Evolutionary conservation across 2,888 invertebrate genomes (phyloP).

Genomic region (Thelaira solivaga): DNA sequence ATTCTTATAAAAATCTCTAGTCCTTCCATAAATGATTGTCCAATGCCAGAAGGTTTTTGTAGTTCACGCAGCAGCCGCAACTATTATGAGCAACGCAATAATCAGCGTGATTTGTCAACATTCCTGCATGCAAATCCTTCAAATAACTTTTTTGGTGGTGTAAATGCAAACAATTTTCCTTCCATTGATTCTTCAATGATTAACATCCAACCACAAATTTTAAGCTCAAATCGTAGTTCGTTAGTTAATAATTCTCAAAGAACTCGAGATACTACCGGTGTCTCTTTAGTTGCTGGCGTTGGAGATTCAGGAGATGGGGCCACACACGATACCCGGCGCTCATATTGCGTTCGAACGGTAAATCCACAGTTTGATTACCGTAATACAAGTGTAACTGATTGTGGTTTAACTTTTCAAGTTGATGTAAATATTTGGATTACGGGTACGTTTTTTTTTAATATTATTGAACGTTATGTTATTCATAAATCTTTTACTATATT

Average conservation of each 20-base stretch:
- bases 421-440: constrained; percentile 88
- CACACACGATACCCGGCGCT: constrained; percentile 79
- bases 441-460: constrained; percentile 71
- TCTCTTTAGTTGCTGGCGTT: constrained; percentile 36
- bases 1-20: constrained; percentile 90
- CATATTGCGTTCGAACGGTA: constrained; percentile 84
- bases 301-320: constrained; percentile 58
- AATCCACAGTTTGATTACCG: constrained; percentile 84
- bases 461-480: too few species aligned
- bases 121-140: constrained; percentile 65
- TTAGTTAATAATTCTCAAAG: constrained; percentile 4
- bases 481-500: background rate
- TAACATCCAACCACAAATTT: constrained; percentile 41
- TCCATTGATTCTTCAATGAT: constrained; percentile 49
- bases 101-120: constrained; percentile 73
- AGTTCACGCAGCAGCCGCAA: constrained; percentile 76
- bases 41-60: constrained; percentile 87
- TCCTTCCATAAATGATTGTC: constrained; percentile 81
- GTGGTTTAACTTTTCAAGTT: constrained; percentile 87
- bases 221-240: constrained; percentile 37
- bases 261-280: constrained; percentile 60
- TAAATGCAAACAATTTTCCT: constrained; percentile 40
- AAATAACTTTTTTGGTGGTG: constrained; percentile 51
- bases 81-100: constrained; percentile 69
- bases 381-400: constrained; percentile 86